Conservation (phyloP, 1,140 invertebrate species). For the Tetranychus cinnabarinus region DNA sequence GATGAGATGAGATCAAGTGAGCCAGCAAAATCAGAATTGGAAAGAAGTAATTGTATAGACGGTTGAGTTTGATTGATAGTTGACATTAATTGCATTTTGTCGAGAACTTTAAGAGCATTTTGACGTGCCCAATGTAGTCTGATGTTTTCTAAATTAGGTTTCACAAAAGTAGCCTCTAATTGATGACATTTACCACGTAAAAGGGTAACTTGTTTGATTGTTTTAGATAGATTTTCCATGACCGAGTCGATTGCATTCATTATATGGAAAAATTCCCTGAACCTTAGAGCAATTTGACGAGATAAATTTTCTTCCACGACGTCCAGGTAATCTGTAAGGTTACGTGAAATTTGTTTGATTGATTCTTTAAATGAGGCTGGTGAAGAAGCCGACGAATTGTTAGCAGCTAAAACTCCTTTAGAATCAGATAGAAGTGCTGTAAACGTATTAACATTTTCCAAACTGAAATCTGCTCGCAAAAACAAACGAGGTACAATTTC, state of each 20-base stretch:
- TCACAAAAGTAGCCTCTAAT: conserved; percentile 29
- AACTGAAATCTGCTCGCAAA: conserved; percentile 46
- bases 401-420: conserved; percentile 7
- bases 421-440: conserved; percentile 53
- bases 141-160: conserved; percentile 15
- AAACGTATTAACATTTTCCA: conserved; percentile 59
- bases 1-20: conserved; percentile 88
- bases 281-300: conserved; percentile 80
- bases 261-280: conserved; percentile 83
- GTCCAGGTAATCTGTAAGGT: conserved; percentile 74
- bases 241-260: conserved; percentile 86
- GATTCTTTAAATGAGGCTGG: conserved; percentile 17
- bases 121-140: conserved; percentile 6
- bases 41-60: conserved; percentile 54
- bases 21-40: conserved; percentile 88
- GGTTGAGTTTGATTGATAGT: conserved; percentile 93
- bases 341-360: neutral
- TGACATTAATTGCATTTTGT: conserved; percentile 55
- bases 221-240: conserved; percentile 62
- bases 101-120: conserved; percentile 8
- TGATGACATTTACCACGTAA: conserved; percentile 5
- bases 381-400: conserved; percentile 34
- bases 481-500: conserved; percentile 8
- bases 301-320: conserved; percentile 85
- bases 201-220: conserved; percentile 39